Evolutionary conservation across 2,888 invertebrate species (phyloP).

Genomic region (Tiliacea citrago): DNA sequence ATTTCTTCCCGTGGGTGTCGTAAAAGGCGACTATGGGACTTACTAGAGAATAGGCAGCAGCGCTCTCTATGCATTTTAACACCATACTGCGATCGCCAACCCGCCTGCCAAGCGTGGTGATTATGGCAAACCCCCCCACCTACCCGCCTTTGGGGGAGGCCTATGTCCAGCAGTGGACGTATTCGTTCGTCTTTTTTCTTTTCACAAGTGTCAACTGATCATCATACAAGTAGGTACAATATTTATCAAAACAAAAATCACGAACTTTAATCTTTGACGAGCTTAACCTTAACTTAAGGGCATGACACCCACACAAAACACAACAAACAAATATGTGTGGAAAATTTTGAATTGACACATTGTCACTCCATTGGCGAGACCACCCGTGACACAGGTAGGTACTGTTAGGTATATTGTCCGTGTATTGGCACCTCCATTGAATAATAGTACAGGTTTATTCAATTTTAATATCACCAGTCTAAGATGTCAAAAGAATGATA

Average conservation of each 20-base stretch:
- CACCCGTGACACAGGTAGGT: conserved; percentile 57
- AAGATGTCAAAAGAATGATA: conserved; percentile 48
- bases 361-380: conserved; percentile 60
- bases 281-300: conserved; percentile 62
- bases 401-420: conserved; percentile 52
- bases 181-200: too few species aligned
- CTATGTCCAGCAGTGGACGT: too few species aligned
- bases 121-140: too few species aligned
- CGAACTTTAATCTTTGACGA: conserved; percentile 56
- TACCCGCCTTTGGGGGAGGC: too few species aligned
- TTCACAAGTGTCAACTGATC: too few species aligned
- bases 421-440: conserved; percentile 61
- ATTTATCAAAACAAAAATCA: conserved; percentile 46
- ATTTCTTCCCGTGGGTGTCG: too few species aligned
- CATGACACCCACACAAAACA: conserved; percentile 63
- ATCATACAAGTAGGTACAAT: conserved; percentile 35
- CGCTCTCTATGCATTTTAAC: too few species aligned
- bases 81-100: too few species aligned
- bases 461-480: conserved; percentile 44
- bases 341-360: conserved; percentile 68
- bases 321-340: conserved; percentile 63
- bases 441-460: conserved; percentile 53
- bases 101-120: too few species aligned
- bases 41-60: too few species aligned
- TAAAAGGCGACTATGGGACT: too few species aligned